These are phyloP conservation scores for Sparus aurata DNA, from an alignment of 2,797 vertebrate species.

Conservation along the genomic window DNA sequence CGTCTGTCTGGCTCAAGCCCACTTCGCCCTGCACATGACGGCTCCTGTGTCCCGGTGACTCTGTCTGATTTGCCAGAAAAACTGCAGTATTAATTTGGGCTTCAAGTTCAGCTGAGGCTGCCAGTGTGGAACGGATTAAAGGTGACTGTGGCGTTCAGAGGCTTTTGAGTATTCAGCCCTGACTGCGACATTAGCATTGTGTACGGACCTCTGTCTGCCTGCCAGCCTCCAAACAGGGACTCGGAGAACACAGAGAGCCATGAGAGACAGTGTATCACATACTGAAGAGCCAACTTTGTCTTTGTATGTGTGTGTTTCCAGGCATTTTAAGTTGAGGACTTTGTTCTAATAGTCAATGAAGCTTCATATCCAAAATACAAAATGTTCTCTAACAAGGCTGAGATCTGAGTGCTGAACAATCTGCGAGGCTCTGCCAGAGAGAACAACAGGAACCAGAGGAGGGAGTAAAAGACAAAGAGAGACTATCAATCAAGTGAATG, in stretches of 20 bases:
- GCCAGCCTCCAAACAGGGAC: conserved; percentile 52
- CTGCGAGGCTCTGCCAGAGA: background rate
- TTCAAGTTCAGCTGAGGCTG: conserved; percentile 40
- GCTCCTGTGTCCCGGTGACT: conserved; percentile 35
- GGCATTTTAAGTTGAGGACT: conserved; percentile 32
- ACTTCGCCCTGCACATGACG: conserved; percentile 21
- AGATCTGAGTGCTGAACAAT: conserved; percentile 19
- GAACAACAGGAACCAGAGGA: conserved; percentile 15
- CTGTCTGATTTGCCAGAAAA: conserved; percentile 44
- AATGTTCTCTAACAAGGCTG: conserved; percentile 40
- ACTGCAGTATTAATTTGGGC: conserved; percentile 35
- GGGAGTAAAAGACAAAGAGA: conserved; percentile 15
- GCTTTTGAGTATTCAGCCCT: conserved; percentile 49
- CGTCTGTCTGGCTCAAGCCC: conserved; percentile 7
- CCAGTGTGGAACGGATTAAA: conserved; percentile 49
- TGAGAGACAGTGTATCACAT: conserved; percentile 39
- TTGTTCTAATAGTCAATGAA: conserved; percentile 30
- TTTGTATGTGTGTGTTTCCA: conserved; percentile 31
- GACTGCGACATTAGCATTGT: conserved; percentile 64
- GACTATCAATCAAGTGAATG: conserved; percentile 44
- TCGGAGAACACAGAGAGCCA: conserved; percentile 56
- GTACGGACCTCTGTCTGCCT: conserved; percentile 63
- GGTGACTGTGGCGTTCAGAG: conserved; percentile 35
- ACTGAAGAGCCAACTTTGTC: conserved; percentile 26
- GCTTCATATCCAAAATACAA: conserved; percentile 34